Evolutionary conservation across 2,888 invertebrate species (phyloP).

Genomic region (Orchesella flavescens): DNA sequence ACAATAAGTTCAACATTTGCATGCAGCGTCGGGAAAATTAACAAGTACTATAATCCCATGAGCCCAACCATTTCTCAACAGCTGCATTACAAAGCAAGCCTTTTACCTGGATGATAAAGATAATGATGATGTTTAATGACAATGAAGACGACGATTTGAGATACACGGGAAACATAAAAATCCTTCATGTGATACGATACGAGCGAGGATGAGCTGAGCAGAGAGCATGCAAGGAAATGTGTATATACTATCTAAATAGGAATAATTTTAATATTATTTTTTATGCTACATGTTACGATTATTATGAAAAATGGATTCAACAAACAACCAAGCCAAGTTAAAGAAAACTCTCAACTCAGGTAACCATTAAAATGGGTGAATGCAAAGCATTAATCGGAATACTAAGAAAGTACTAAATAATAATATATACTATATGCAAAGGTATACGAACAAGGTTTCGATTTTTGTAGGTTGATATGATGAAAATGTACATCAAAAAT

Average conservation of each 20-base stretch:
- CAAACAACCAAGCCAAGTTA: constrained; percentile 43
- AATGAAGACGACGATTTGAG: constrained; percentile 13
- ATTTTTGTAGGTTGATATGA: background rate
- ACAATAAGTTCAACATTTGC: background rate
- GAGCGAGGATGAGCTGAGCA: constrained; percentile 48
- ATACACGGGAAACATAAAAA: constrained; percentile 23
- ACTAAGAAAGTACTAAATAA: too few relatives aligned
- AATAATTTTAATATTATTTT: constrained; percentile 65
- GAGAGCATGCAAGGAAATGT: background rate
- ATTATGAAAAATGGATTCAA: constrained; percentile 18
- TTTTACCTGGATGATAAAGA: background rate
- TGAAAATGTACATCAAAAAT: background rate
- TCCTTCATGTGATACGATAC: background rate
- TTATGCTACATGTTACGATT: too few relatives aligned
- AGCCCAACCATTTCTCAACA: background rate
- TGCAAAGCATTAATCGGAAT: too few relatives aligned
- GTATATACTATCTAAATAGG: constrained; percentile 57
- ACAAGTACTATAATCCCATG: constrained; percentile 8
- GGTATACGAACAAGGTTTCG: too few relatives aligned
- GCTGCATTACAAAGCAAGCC: background rate
- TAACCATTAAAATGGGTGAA: too few relatives aligned
- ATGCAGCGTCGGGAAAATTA: background rate
- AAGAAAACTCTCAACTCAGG: background rate
- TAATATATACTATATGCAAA: too few relatives aligned
- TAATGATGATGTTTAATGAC: constrained; percentile 19